phyloP scores from a whole-genome alignment of 64 coral and sea anemone genomes.

The Anthopleura sola region DNA sequence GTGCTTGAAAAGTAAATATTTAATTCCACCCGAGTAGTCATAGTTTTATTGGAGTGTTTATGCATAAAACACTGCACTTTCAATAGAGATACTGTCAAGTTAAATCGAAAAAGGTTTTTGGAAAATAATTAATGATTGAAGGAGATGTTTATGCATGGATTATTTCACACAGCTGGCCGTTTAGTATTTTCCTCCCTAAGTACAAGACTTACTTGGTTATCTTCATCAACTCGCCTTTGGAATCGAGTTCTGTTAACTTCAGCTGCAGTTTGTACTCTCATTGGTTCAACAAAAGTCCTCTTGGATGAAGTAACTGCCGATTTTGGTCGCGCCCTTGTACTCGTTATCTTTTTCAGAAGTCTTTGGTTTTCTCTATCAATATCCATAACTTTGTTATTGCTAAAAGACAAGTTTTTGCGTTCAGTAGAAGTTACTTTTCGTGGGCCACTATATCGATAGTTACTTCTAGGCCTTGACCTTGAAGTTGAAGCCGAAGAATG shows the following conservation, averaged over 20 bases:
- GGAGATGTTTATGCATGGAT: not conserved
- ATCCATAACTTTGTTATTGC: slow-evolving; percentile 76
- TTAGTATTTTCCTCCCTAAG: not conserved
- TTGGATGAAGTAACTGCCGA: slow-evolving; percentile 51
- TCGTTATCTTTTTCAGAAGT: slow-evolving; percentile 78
- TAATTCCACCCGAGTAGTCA: not conserved
- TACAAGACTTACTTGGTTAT: slow-evolving; percentile 73
- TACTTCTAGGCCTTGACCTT: slow-evolving; percentile 73
- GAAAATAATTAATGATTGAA: not conserved
- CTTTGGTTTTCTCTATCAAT: slow-evolving; percentile 96
- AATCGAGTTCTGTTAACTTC: slow-evolving; percentile 94
- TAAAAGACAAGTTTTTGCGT: slow-evolving; percentile 94
- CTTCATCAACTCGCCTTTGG: slow-evolving; percentile 85
- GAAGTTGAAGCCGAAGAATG: slow-evolving; percentile 31
- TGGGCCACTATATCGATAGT: slow-evolving; percentile 24
- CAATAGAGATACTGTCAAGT: not conserved
- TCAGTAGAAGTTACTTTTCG: slow-evolving; percentile 51
- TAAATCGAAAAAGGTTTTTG: not conserved
- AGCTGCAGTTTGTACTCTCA: slow-evolving; percentile 84
- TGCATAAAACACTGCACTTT: not conserved
- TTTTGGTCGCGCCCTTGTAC: slow-evolving; percentile 46
- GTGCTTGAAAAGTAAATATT: slow-evolving; percentile 19
- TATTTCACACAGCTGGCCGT: not conserved
- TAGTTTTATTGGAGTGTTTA: not conserved
- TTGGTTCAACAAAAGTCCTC: slow-evolving; percentile 60